These are phyloP conservation scores for Dynastes hyllus DNA, from an alignment of 2,888 invertebrate genomes.

Conservation along the genomic window DNA sequence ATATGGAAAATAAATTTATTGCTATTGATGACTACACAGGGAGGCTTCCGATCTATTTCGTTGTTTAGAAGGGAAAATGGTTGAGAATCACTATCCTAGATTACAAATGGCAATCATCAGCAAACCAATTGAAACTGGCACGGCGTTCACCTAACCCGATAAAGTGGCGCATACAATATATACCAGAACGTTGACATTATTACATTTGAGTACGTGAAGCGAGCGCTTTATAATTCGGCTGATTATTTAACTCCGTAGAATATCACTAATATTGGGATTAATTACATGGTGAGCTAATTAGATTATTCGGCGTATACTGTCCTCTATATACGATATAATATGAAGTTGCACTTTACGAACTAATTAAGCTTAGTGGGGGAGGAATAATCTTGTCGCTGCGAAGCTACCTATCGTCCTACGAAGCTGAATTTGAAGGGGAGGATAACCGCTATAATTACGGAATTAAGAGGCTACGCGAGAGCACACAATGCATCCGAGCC, in stretches of 20 bases:
- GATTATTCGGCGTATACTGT: conserved; percentile 42
- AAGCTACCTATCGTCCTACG: conserved; percentile 52
- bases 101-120: not conserved
- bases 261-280: conserved; percentile 41
- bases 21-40: too few relatives aligned
- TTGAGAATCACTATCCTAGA: not conserved
- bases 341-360: conserved; percentile 52
- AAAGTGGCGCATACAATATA: conserved; percentile 1
- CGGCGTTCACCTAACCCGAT: not conserved
- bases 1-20: too few relatives aligned
- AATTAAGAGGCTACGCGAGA: conserved; percentile 57
- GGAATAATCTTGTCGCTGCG: conserved; percentile 56
- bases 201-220: not conserved
- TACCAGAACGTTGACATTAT: too few relatives aligned
- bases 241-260: conserved; percentile 41
- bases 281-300: conserved; percentile 40
- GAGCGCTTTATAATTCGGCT: conserved; percentile 8
- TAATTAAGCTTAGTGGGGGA: conserved; percentile 47
- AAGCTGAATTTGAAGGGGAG: not conserved
- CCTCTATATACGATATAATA: conserved; percentile 43
- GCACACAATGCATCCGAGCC: conserved; percentile 50
- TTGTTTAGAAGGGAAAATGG: too few relatives aligned
- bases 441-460: conserved; percentile 57
- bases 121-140: not conserved
- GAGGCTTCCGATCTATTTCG: too few relatives aligned